A percentile compares a stretch with the other conserved stretches of the same genome.
These are phyloP conservation scores for Plecotus auritus DNA, from an alignment of 2,113 vertebrate genomes.

Conservation along the genomic window DNA sequence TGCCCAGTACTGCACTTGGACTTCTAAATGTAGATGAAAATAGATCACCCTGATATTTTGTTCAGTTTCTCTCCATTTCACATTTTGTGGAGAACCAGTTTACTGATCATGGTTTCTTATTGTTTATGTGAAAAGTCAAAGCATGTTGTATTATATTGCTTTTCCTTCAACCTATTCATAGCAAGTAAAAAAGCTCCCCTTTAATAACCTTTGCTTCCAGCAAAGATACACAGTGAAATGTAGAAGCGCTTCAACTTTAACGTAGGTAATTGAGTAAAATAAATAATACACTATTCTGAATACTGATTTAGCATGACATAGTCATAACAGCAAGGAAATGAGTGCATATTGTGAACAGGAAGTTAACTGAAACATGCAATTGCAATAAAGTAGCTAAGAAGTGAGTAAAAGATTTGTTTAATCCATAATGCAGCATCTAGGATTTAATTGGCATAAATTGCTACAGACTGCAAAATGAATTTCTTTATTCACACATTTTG, in stretches of 20 bases:
- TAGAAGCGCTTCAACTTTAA: conserved; percentile 42
- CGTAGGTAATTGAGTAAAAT: conserved; percentile 1
- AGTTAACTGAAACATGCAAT: not conserved
- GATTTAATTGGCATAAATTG: not conserved
- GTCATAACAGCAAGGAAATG: not conserved
- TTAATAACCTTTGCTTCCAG: conserved; percentile 46
- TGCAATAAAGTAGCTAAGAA: conserved; percentile 11
- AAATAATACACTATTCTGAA: conserved; percentile 51
- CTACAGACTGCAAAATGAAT: not conserved
- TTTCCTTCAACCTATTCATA: not conserved
- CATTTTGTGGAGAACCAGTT: not conserved
- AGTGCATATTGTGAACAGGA: not conserved
- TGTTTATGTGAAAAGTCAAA: not conserved
- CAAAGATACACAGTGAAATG: not conserved
- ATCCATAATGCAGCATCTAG: not conserved
- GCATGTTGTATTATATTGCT: not conserved
- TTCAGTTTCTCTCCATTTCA: conserved; percentile 5
- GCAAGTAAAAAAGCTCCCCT: not conserved
- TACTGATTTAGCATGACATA: conserved; percentile 30
- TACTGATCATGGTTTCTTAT: not conserved
- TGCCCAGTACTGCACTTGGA: not conserved
- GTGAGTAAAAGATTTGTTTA: not conserved
- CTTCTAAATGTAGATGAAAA: not conserved
- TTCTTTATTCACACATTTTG: not conserved
- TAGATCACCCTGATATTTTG: not conserved